Percentiles rank a stretch among this genome's conserved stretches.
phyloP scores from a whole-genome alignment of 2,888 invertebrate species.

The Blera fallax region DNA sequence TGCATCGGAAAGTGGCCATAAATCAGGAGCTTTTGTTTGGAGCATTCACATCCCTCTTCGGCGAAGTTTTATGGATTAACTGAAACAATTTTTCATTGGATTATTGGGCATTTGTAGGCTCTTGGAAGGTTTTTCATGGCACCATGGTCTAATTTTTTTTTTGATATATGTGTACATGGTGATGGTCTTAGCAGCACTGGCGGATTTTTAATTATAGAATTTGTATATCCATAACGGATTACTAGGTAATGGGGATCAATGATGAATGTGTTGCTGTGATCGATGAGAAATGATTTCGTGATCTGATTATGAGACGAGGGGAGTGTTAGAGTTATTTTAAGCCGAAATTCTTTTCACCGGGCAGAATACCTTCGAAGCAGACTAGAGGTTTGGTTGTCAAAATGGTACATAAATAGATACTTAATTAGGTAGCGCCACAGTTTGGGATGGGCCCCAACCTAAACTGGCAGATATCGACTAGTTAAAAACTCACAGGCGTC shows the following conservation, averaged over 20 bases:
- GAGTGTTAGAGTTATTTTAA: neutral
- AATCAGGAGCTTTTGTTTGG: slow-evolving; percentile 60
- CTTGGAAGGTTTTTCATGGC: neutral
- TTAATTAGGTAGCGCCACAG: too few species aligned
- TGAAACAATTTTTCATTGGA: slow-evolving; percentile 40
- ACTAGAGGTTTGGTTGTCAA: neutral
- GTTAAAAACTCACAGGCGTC: too few species aligned
- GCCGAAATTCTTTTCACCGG: too few species aligned
- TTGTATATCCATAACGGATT: neutral
- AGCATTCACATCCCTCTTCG: slow-evolving; percentile 1
- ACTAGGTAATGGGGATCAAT: neutral
- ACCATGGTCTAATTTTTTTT: slow-evolving; percentile 27
- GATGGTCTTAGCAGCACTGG: neutral
- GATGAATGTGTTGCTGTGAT: slow-evolving; percentile 11
- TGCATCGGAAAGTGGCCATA: slow-evolving; percentile 63
- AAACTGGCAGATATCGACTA: too few species aligned
- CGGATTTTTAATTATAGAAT: slow-evolving; percentile 38
- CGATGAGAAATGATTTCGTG: slow-evolving; percentile 8
- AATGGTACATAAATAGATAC: too few species aligned
- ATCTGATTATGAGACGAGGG: neutral
- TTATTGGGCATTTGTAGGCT: slow-evolving; percentile 7
- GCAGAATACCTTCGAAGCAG: too few species aligned
- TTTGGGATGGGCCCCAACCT: too few species aligned
- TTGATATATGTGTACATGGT: neutral
- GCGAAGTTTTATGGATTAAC: slow-evolving; percentile 34